These are phyloP conservation scores for Ciconia maguari DNA, from an alignment of 2,113 vertebrate species.

Conservation along the genomic window DNA sequence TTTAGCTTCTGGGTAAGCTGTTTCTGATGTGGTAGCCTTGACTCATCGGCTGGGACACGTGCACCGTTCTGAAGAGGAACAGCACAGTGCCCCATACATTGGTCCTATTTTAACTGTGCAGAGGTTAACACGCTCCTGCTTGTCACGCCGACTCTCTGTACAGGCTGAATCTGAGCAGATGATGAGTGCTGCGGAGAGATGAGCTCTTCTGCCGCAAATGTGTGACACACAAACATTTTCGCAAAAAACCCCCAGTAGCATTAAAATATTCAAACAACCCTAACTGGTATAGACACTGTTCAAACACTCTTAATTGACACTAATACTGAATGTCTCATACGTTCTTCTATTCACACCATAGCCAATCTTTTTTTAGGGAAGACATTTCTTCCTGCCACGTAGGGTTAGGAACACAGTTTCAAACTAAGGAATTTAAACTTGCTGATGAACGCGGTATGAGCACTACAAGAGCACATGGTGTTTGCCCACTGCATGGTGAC, in stretches of 20 bases:
- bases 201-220: background rate
- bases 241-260: background rate
- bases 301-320: background rate
- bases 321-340: background rate
- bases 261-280: background rate
- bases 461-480: fast-evolving
- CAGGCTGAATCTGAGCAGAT: background rate
- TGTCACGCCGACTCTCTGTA: fast-evolving
- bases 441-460: background rate
- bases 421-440: background rate
- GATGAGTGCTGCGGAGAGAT: background rate
- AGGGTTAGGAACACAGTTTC: background rate
- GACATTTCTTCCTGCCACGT: background rate
- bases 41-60: fast-evolving
- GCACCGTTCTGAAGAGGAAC: background rate
- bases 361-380: background rate
- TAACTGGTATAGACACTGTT: background rate
- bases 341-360: background rate
- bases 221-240: background rate
- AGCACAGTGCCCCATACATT: background rate
- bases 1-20: background rate
- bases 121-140: background rate
- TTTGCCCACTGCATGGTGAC: background rate
- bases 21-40: background rate
- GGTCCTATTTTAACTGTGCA: background rate